phyloP scores from a whole-genome alignment of 2,888 invertebrate species.

The Phyllotreta cruciferae region DNA sequence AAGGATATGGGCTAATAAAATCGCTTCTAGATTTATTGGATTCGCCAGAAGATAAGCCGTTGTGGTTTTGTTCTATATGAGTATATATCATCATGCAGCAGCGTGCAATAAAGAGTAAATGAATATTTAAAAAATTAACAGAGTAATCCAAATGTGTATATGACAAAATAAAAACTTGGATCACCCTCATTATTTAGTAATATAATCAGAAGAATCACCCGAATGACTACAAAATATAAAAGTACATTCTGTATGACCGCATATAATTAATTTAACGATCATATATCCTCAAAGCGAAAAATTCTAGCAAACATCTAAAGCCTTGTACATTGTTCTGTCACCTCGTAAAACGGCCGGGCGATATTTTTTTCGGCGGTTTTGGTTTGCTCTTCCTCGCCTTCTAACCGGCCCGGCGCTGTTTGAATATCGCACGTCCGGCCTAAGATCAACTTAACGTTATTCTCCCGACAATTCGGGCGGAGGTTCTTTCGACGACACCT shows the following conservation, averaged over 20 bases:
- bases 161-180: no score
- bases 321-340: constrained; percentile 24
- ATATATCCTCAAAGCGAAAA: no score
- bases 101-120: constrained; percentile 48
- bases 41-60: constrained; percentile 47
- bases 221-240: no score
- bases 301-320: constrained; percentile 15
- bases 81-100: constrained; percentile 49
- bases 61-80: constrained; percentile 48
- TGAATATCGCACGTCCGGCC: constrained; percentile 54
- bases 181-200: no score
- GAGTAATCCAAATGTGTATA: no score
- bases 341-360: constrained; percentile 24
- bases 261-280: no score
- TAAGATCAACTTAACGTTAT: constrained; percentile 24
- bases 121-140: no score
- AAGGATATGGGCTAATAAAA: constrained; percentile 32
- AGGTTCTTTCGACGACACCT: neutral
- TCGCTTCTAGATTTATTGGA: constrained; percentile 40
- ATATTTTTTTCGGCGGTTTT: constrained; percentile 34
- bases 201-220: no score
- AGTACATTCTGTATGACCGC: no score
- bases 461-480: neutral
- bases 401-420: constrained; percentile 60
- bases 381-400: constrained; percentile 36